Evolutionary conservation across 2,113 vertebrate genomes (phyloP).

Genomic region (Micromys minutus): DNA sequence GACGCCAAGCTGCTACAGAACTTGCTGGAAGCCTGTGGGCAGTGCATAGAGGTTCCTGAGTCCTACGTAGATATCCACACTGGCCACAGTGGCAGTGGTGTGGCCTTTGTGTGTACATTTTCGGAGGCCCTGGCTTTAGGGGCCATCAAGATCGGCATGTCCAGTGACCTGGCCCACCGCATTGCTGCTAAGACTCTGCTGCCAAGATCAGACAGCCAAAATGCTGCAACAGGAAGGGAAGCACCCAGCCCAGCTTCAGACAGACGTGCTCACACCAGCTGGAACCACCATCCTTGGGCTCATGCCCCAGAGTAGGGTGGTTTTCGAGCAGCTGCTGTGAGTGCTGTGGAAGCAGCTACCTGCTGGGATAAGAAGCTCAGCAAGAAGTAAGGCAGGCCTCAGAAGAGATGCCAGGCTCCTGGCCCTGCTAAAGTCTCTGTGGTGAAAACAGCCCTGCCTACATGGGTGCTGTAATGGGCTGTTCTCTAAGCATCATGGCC

Average conservation of each 20-base stretch:
- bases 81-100: slow-evolving; percentile 94
- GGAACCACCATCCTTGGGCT: slow-evolving; percentile 94
- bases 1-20: slow-evolving; percentile 85
- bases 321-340: slow-evolving; percentile 91
- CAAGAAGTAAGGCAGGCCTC: slow-evolving; percentile 73
- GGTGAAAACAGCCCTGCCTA: not conserved
- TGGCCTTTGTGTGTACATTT: slow-evolving; percentile 96
- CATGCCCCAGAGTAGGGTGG: slow-evolving; percentile 93
- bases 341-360: slow-evolving; percentile 92
- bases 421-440: not conserved
- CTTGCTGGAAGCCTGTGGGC: slow-evolving; percentile 90
- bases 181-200: slow-evolving; percentile 95
- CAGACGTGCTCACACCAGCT: slow-evolving; percentile 92
- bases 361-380: slow-evolving; percentile 90
- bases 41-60: slow-evolving; percentile 94
- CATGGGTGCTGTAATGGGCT: not conserved
- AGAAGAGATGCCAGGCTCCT: not conserved
- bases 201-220: slow-evolving; percentile 92
- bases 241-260: slow-evolving; percentile 93
- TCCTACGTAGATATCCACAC: slow-evolving; percentile 94
- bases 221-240: slow-evolving; percentile 91
- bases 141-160: slow-evolving; percentile 98
- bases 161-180: slow-evolving; percentile 88
- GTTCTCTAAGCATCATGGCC: accelerated
- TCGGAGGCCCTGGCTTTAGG: slow-evolving; percentile 94